Percentiles rank a stretch among this genome's conserved stretches.
These are phyloP conservation scores for Actinopyga echinites DNA, from an alignment of 53 echinoderm and acorn worm genomes.

Conservation along the genomic window DNA sequence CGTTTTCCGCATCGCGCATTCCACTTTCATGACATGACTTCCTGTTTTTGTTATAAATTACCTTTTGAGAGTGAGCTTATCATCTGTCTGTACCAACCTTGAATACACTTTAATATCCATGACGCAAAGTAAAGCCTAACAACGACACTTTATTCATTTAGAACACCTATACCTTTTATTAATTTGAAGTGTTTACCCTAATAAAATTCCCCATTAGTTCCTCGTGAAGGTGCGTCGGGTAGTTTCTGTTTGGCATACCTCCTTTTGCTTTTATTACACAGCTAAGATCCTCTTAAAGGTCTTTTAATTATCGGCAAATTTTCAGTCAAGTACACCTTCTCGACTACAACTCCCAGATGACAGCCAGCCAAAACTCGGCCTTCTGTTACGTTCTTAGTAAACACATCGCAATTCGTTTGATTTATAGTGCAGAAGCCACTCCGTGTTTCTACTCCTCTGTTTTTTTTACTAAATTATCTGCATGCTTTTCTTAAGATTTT, in stretches of 20 bases:
- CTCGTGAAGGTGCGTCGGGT: conserved; percentile 6
- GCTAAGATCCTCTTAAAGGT: conserved; percentile 18
- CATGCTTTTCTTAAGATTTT: no score
- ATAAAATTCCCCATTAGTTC: conserved; percentile 34
- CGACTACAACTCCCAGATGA: no score
- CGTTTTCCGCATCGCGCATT: no score
- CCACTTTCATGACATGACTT: no score
- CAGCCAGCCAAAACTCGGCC: not conserved
- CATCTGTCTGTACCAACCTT: no score
- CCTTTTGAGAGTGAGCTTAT: no score
- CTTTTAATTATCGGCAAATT: conserved; percentile 36
- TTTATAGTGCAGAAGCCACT: conserved; percentile 20
- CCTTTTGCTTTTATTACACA: not conserved
- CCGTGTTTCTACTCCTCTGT: not conserved
- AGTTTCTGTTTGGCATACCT: not conserved
- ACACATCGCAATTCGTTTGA: not conserved
- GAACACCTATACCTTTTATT: not conserved
- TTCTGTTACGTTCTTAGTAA: conserved; percentile 9
- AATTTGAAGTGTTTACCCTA: conserved; percentile 23
- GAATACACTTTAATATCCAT: no score
- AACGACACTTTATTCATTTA: not conserved
- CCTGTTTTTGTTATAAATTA: no score
- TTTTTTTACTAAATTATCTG: no score
- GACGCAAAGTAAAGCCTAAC: no score
- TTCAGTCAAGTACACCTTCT: conserved; percentile 16